Percentiles rank a stretch among this genome's conserved stretches.
These are phyloP conservation scores for Ostrea edulis DNA, from an alignment of 1,140 invertebrate species.

Conservation along the genomic window DNA sequence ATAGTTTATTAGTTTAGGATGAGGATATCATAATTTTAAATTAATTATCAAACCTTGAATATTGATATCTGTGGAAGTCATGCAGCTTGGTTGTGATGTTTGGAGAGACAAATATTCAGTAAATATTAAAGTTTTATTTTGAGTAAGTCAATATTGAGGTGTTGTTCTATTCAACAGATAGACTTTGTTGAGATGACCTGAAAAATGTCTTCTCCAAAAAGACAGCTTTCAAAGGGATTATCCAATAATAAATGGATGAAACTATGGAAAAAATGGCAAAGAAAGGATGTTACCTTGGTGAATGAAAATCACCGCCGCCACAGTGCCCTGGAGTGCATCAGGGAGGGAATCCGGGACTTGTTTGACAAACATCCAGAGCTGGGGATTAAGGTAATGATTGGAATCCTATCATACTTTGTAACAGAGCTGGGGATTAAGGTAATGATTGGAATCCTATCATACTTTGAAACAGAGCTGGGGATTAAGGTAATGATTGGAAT, in stretches of 20 bases:
- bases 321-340: slow-evolving; percentile 54
- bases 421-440: slow-evolving; percentile 58
- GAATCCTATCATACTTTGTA: neutral
- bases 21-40: no score
- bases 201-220: neutral
- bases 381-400: slow-evolving; percentile 58
- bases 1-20: no score
- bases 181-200: neutral
- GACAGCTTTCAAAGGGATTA: neutral
- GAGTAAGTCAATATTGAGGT: no score
- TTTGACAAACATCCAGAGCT: slow-evolving; percentile 54
- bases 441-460: no score
- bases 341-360: slow-evolving; percentile 56
- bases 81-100: no score
- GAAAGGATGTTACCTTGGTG: slow-evolving; percentile 60
- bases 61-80: no score
- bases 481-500: no score
- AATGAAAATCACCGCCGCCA: slow-evolving; percentile 59
- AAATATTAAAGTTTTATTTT: no score
- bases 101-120: no score
- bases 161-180: neutral
- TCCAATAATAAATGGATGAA: slow-evolving; percentile 56
- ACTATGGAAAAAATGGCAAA: slow-evolving; percentile 50
- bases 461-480: slow-evolving; percentile 53
- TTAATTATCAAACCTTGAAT: no score